A percentile compares a stretch with the other conserved stretches of the same genome.
These are phyloP conservation scores for Lasioglossum marginatum DNA, from an alignment of 2,888 invertebrate species.

Conservation along the genomic window DNA sequence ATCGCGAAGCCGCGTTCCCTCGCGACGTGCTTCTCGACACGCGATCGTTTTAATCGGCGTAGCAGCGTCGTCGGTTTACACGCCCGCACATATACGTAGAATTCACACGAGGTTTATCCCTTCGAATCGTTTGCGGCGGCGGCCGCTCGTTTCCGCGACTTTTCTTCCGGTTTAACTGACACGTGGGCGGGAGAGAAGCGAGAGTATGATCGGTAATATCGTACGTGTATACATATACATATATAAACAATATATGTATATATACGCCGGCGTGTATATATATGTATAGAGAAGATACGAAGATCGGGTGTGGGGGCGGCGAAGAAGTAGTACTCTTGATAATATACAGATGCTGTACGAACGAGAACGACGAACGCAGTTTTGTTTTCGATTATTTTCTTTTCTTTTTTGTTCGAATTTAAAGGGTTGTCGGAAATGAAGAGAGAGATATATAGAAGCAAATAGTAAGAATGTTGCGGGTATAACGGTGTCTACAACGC, in stretches of 20 bases:
- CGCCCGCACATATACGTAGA: background rate
- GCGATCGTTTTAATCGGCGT: conserved; percentile 5
- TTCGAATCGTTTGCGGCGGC: background rate
- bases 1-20: background rate
- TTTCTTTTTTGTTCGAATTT: conserved; percentile 57
- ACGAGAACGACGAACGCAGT: conserved; percentile 72
- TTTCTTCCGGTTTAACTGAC: conserved; percentile 26
- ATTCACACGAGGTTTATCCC: background rate
- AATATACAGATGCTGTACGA: conserved; percentile 49
- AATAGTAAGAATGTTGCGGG: conserved; percentile 83
- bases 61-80: background rate
- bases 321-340: background rate
- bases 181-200: conserved; percentile 60
- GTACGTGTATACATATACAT: background rate
- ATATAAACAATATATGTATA: conserved; percentile 30
- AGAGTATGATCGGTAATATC: conserved; percentile 43
- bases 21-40: conserved; percentile 6
- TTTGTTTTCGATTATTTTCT: conserved; percentile 29
- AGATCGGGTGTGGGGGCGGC: conserved; percentile 37
- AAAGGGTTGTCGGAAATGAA: conserved; percentile 64
- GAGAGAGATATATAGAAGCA: conserved; percentile 73
- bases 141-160: background rate
- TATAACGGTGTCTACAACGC: conserved; percentile 84
- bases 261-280: background rate
- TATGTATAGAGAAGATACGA: conserved; percentile 66